A percentile compares a stretch with the other conserved stretches of the same genome.
Conservation (phyloP, 2,113 vertebrate genomes). For the Willisornis vidua region DNA sequence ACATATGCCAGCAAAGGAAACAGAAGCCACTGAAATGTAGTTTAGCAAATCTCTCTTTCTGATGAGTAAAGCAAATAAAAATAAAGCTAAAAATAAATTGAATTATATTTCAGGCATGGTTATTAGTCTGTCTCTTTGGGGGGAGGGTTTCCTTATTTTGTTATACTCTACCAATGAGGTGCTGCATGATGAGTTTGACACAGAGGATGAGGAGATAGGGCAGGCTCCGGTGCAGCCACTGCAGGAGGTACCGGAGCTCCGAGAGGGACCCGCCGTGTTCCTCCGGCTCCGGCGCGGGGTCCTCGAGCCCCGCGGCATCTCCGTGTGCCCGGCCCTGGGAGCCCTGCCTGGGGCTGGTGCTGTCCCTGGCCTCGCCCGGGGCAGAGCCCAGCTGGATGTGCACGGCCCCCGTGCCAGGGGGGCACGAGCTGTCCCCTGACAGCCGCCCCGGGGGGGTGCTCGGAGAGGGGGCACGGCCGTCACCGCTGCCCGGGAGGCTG, state of each 20-base stretch:
- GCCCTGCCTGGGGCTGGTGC: constrained; percentile 59
- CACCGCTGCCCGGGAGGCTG: constrained; percentile 61
- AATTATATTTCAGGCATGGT: background rate
- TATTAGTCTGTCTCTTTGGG: background rate
- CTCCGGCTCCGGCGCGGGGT: constrained; percentile 70
- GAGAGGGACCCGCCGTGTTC: constrained; percentile 86
- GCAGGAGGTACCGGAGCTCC: constrained; percentile 86
- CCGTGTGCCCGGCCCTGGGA: constrained; percentile 74
- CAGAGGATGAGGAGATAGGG: constrained; percentile 91
- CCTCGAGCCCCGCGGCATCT: constrained; percentile 62
- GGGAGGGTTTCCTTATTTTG: background rate
- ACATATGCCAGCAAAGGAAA: constrained; percentile 64
- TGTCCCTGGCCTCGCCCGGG: constrained; percentile 73
- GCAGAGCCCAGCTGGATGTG: constrained; percentile 75
- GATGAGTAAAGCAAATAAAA: constrained; percentile 59
- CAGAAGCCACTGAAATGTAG: constrained; percentile 58
- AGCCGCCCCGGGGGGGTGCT: background rate
- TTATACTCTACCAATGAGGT: constrained; percentile 82
- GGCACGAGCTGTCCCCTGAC: constrained; percentile 56
- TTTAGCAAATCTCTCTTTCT: constrained; percentile 37
- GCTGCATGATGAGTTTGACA: constrained; percentile 89
- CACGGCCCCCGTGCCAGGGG: constrained; percentile 68
- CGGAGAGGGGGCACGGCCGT: constrained; percentile 67
- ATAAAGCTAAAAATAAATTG: constrained; percentile 24
- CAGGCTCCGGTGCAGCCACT: constrained; percentile 92